Base-by-base conservation (phyloP, 2,888 invertebrate genomes). In the Shargacucullia verbasci region DNA sequence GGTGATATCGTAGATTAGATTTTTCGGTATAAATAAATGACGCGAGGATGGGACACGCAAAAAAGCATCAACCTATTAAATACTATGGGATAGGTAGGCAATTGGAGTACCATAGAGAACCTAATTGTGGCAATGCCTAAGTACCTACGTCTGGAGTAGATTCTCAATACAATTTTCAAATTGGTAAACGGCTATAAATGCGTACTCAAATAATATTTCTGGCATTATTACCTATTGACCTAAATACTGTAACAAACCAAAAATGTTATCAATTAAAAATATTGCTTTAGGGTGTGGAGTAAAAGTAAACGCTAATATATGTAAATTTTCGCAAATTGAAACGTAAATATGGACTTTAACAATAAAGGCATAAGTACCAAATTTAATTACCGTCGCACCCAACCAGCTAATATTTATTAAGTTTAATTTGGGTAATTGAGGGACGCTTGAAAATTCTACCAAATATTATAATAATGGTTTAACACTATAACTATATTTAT, bases 401-500 rank as follows among this genome's bases (percentile, higher is more conserved):
- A 63, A 79, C 68, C 38, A 59, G 61, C 70, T 80, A 75, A 70
- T 73, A 78, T 79, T 82, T 80, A 77, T 78, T 76, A 81, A 80
- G 83, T 85, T 86, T 84, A 85, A 89, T 89, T 88, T 82, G 39
- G 79, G 55, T 87, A 88, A 90, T 89, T 85, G 84, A 86, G 81
- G 78, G 70, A 73, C 80, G 64, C 74, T 80, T 63, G 35, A 57
- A 64, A 63, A 57, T 64, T 56, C 27, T 13, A 39, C 45, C 38
- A 38, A 55, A 70, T 64, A 62, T 53, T 52, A 45, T 39, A 62
- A 57, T 59, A 69, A 54, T 13, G 11, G 13, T 39, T 34, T 2
- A 38, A 41, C 8, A 20, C 38, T 9, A 11, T 41, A 29, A 20
- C 14, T 43, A 35, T 38, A 1, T 9, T 29, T 29, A 6, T 29